A percentile compares a stretch with the other conserved stretches of the same genome.
Evolutionary conservation across 2,888 invertebrate species (phyloP).

Genomic region (Tipula lateralis): DNA sequence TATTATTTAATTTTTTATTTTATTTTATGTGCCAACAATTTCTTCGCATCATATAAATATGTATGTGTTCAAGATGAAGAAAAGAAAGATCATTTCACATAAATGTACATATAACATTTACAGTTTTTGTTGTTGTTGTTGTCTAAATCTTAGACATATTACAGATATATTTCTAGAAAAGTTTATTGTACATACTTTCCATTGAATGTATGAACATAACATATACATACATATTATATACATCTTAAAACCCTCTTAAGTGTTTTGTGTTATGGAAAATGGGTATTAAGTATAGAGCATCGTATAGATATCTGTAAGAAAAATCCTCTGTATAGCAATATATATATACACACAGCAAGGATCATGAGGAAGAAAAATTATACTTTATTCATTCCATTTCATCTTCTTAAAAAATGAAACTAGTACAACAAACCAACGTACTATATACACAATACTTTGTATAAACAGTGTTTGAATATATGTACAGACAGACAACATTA

Average conservation of each 20-base stretch:
- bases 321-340: neutral
- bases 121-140: neutral
- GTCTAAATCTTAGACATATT: slow-evolving; percentile 9
- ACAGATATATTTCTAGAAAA: neutral
- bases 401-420: neutral
- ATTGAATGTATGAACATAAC: neutral
- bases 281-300: neutral
- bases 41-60: neutral
- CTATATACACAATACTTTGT: neutral
- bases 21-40: neutral
- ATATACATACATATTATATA: neutral
- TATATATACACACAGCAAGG: neutral
- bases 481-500: neutral
- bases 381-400: slow-evolving; percentile 1
- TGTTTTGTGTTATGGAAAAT: neutral
- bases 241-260: slow-evolving; percentile 11
- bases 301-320: neutral
- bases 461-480: neutral
- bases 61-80: neutral
- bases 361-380: neutral
- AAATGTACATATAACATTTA: slow-evolving; percentile 7
- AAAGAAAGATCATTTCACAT: neutral
- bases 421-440: neutral
- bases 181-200: neutral
- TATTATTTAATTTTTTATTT: neutral